These are phyloP conservation scores for Plemyria rubiginata DNA, from an alignment of 2,888 invertebrate species.

Conservation along the genomic window DNA sequence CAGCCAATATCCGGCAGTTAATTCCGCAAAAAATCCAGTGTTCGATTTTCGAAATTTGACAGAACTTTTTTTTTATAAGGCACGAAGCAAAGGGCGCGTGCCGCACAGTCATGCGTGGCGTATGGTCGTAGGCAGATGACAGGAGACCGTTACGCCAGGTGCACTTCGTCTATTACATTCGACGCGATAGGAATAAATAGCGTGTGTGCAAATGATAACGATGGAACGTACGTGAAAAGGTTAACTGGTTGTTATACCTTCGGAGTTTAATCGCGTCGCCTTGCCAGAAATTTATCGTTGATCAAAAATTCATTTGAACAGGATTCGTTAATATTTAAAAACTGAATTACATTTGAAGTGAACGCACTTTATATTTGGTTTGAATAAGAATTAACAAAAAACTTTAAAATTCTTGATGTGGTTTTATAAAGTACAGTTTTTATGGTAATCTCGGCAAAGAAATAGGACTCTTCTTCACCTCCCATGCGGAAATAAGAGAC, in stretches of 20 bases:
- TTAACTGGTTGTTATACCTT: slow-evolving; percentile 28
- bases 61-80: slow-evolving; percentile 44
- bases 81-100: slow-evolving; percentile 64
- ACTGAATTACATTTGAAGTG: too few species aligned
- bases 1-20: slow-evolving; percentile 48
- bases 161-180: slow-evolving; percentile 49
- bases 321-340: too few species aligned
- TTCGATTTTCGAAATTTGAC: slow-evolving; percentile 46
- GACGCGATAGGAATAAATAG: slow-evolving; percentile 26
- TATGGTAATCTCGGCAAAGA: too few species aligned
- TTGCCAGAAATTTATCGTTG: slow-evolving; percentile 24
- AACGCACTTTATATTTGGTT: too few species aligned
- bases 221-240: slow-evolving; percentile 33
- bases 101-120: slow-evolving; percentile 77
- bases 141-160: slow-evolving; percentile 84
- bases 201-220: slow-evolving; percentile 33
- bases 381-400: too few species aligned
- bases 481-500: too few species aligned
- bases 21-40: slow-evolving; percentile 3
- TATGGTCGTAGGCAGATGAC: slow-evolving; percentile 81
- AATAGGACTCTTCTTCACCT: too few species aligned
- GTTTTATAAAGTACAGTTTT: too few species aligned
- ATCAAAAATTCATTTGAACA: too few species aligned
- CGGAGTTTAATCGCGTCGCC: slow-evolving; percentile 33
- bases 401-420: too few species aligned